Conservation (phyloP, 2,797 vertebrate species). For the Petrocephalus schoutedeni region DNA sequence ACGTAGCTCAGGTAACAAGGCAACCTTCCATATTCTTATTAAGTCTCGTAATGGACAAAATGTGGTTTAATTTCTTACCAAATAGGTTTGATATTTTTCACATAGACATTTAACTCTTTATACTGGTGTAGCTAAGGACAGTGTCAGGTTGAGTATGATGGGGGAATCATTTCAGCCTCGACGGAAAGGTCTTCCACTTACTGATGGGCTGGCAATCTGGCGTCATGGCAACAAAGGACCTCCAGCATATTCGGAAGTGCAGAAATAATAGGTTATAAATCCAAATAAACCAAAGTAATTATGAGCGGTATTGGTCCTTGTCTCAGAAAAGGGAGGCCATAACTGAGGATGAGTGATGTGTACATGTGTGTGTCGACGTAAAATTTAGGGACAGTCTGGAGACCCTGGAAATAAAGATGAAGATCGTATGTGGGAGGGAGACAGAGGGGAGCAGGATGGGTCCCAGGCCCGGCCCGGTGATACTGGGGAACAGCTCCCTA, state of each 20-base stretch:
- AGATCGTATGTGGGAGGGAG: background rate
- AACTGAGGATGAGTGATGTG: background rate
- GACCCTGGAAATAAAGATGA: background rate
- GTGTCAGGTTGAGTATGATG: background rate
- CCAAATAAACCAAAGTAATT: conserved; percentile 18
- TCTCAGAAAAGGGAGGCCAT: background rate
- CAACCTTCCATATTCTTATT: background rate
- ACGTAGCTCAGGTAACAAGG: background rate
- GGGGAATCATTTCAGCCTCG: conserved; percentile 4
- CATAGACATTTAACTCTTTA: background rate
- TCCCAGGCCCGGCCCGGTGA: conserved; percentile 34
- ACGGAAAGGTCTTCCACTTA: background rate
- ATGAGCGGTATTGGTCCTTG: background rate
- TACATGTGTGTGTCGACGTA: background rate
- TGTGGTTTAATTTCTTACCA: background rate
- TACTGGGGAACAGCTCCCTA: background rate
- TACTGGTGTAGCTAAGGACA: background rate
- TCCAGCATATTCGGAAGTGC: conserved; percentile 26
- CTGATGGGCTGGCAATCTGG: conserved; percentile 8
- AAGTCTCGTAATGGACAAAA: background rate
- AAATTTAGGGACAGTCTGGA: background rate
- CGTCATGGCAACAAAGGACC: conserved; percentile 19
- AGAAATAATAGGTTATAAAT: conserved; percentile 19
- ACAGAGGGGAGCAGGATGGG: conserved; percentile 7
- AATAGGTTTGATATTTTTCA: background rate